phyloP scores from a whole-genome alignment of 2,888 invertebrate species.

The Catocala sponsa region DNA sequence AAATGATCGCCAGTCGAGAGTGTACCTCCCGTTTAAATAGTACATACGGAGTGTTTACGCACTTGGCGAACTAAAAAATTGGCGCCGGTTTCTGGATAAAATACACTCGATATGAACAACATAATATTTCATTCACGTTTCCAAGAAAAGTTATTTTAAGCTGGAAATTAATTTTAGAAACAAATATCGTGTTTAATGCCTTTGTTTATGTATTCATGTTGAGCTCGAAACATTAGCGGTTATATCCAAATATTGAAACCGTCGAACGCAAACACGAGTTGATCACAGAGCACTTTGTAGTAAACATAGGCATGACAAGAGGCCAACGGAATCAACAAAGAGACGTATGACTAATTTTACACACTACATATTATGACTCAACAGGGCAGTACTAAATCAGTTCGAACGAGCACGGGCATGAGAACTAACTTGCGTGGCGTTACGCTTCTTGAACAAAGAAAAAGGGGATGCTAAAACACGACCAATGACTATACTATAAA shows the following conservation, averaged over 20 bases:
- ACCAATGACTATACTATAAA: conserved; percentile 70
- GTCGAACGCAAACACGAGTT: conserved; percentile 21
- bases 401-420: conserved; percentile 67
- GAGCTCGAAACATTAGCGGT: conserved; percentile 29
- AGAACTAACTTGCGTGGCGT: conserved; percentile 82
- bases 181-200: conserved; percentile 14
- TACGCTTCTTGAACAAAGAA: conserved; percentile 82
- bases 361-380: conserved; percentile 67
- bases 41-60: conserved; percentile 56
- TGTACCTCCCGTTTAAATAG: conserved; percentile 50
- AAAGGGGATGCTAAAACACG: conserved; percentile 77
- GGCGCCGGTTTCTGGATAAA: conserved; percentile 53
- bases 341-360: conserved; percentile 69
- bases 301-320: conserved; percentile 56
- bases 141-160: conserved; percentile 38
- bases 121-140: conserved; percentile 48
- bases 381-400: conserved; percentile 66
- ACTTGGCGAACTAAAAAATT: conserved; percentile 55
- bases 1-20: conserved; percentile 44
- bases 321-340: conserved; percentile 63
- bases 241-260: conserved; percentile 25
- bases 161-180: conserved; percentile 37
- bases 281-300: conserved; percentile 41
- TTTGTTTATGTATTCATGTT: conserved; percentile 25
- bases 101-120: conserved; percentile 43